Base-by-base conservation (phyloP, 35 echinoderm and acorn worm genomes). In the Amphiura filiformis region DNA sequence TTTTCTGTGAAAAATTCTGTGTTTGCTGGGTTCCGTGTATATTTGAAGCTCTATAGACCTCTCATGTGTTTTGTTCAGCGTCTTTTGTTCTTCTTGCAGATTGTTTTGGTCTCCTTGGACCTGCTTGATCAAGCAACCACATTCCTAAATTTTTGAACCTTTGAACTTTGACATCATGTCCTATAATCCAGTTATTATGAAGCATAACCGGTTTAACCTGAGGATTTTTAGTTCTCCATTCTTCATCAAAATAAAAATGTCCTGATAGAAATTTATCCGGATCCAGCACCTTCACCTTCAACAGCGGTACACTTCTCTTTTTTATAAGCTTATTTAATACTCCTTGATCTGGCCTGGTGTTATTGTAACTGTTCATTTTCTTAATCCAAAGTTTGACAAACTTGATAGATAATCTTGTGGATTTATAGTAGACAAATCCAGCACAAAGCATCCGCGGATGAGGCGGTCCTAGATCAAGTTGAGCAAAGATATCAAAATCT, bases 121-220 rank as follows among this genome's bases (percentile, higher is more conserved):
- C n/a, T n/a, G n/a, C n/a, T n/a, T n/a, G n/a, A n/a, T n/a, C n/a
- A n/a, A 93, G 76, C 20, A 93, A 78, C 91, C 91, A 93, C 80
- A 93, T 76, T 15, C 56, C 75, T 32, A 76, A 13, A 31, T 89
- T 86, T 30, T 56, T 36, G 37, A 89, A 93, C 35, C 92, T 40
- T 34, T 93, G 76, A 20, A 80, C 82, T 86, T 93, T 93, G 1
- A 38, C 39, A 39, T 89, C 47, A 39, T 85, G 81, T 75, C 86
- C 86, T 26, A 88, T 57, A 26, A 93, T 88, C 92, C 92, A 93
- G 42, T 93, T 93, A 52, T 93, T 93, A 76, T 93, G 92, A 26
- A 93, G 80, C 5, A 93, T 56, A 26, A 89, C 92, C 0, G 88
- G 80, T 44, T 78, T 57, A 31, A 89, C 0, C 18, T 75, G 40